Base-by-base conservation (phyloP, 2,888 invertebrate genomes). In the Caenorhabditis virilis region DNA sequence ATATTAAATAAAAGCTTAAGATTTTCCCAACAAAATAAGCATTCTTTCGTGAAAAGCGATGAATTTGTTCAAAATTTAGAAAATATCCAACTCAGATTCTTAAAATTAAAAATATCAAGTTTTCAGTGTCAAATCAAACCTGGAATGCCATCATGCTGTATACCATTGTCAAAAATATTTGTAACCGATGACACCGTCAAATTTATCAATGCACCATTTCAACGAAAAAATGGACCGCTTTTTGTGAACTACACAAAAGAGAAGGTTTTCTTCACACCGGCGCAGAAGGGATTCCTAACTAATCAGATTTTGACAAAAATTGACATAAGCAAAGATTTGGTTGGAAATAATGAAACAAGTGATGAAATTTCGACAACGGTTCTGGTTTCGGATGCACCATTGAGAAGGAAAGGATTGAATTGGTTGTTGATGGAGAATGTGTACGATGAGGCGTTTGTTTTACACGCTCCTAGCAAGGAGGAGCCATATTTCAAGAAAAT, bases 341-440 rank as follows among this genome's bases (percentile, higher is more conserved):
- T 26, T 6, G 7, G 6, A 9, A 30, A 30, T 13, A 9, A 30
- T 30, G 30, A 30, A 13, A 30, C 30, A 1, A n/a, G n/a, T n/a
- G n/a, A n/a, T n/a, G 58, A 43, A 25, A 45, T 27, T 0, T 43
- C 45, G 30, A 30, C 7, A 6, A 23, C 53, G 9, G 45, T 53
- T 1, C 25, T 66, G 15, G 23, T 50, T 22, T 47, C 49, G 1
- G 67, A 72, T 49, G 67, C 61, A 45, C 62, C 63, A 3, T 52
- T 72, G 50, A 55, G 61, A 25, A 39, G 70, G 23, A 71, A 72
- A 84, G 85, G 85, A 49, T 72, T 86, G 18, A 80, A 82, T 16
- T 84, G 83, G 72, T 73, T 86, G 61, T 67, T 83, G 36, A 80
- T 84, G 79, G 82, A 84, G 52, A 74, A 78, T 4, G 80, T 83